These are phyloP conservation scores for Goniozus legneri DNA, from an alignment of 1,140 invertebrate species.

Conservation along the genomic window DNA sequence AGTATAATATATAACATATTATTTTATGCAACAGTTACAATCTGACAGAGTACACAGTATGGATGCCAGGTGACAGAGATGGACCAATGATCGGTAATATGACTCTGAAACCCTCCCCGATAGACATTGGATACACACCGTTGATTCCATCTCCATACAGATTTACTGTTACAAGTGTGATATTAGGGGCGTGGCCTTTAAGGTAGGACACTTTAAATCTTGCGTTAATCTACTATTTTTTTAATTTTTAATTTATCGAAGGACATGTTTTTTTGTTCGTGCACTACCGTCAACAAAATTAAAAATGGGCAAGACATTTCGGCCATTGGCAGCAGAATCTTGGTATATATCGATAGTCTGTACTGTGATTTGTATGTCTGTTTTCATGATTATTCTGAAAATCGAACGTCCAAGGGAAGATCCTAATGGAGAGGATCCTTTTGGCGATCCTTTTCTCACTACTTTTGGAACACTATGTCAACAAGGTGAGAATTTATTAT, in stretches of 20 bases:
- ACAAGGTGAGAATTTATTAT: not conserved
- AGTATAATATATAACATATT: not conserved
- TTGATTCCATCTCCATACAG: not conserved
- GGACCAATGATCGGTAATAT: not conserved
- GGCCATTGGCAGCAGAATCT: slow-evolving; percentile 15
- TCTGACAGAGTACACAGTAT: not conserved
- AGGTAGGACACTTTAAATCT: not conserved
- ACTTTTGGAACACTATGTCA: not conserved
- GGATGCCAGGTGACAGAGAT: not conserved
- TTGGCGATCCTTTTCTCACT: not conserved
- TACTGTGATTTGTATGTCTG: not conserved
- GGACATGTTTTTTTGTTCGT: slow-evolving; percentile 23
- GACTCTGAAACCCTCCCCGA: no score
- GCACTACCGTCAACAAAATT: slow-evolving; percentile 19
- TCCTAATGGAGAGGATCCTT: not conserved
- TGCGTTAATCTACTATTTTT: not conserved
- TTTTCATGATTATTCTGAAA: slow-evolving; percentile 1
- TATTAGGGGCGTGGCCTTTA: not conserved
- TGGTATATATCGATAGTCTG: slow-evolving; percentile 14
- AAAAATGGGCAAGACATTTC: slow-evolving; percentile 17
- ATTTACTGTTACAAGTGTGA: not conserved
- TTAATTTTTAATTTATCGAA: not conserved
- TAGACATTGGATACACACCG: not conserved
- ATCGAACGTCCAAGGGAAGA: not conserved
- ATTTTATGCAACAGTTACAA: not conserved